Evolutionary conservation across 2,888 invertebrate species (phyloP).

Genomic region (Uropetala carovei): DNA sequence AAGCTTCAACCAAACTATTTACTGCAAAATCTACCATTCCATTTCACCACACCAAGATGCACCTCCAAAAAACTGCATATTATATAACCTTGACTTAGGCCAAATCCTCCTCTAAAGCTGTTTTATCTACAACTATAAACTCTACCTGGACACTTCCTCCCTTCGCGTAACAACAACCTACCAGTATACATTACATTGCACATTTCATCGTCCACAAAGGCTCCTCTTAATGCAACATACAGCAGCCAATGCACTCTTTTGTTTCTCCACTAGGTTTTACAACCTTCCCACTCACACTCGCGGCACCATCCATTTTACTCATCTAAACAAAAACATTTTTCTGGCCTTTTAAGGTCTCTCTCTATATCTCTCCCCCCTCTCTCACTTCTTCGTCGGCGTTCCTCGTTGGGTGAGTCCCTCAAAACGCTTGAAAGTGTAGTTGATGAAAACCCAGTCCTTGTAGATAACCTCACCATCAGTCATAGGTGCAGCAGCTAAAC

Average conservation of each 20-base stretch:
- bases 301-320: not conserved
- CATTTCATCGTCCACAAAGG: conserved; percentile 25
- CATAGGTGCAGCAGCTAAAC: conserved; percentile 89
- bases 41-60: conserved; percentile 33
- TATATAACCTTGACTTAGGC: conserved; percentile 45
- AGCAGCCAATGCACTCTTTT: not conserved
- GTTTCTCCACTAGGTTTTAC: conserved; percentile 16
- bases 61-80: conserved; percentile 39
- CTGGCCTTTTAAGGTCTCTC: conserved; percentile 27
- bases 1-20: conserved; percentile 54
- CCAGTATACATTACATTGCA: conserved; percentile 57
- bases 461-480: conserved; percentile 94
- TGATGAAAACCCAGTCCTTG: conserved; percentile 99
- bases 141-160: conserved; percentile 57
- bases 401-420: conserved; percentile 97
- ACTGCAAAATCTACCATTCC: conserved; percentile 47
- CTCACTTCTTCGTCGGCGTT: conserved; percentile 85
- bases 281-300: not conserved
- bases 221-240: conserved; percentile 38
- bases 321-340: conserved; percentile 30
- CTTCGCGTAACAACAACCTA: conserved; percentile 46
- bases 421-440: conserved; percentile 99
- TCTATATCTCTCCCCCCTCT: not conserved
- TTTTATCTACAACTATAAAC: conserved; percentile 47
- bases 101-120: conserved; percentile 32